Base-by-base conservation (phyloP, 2,797 vertebrate genomes). In the Takifugu ocellatus region DNA sequence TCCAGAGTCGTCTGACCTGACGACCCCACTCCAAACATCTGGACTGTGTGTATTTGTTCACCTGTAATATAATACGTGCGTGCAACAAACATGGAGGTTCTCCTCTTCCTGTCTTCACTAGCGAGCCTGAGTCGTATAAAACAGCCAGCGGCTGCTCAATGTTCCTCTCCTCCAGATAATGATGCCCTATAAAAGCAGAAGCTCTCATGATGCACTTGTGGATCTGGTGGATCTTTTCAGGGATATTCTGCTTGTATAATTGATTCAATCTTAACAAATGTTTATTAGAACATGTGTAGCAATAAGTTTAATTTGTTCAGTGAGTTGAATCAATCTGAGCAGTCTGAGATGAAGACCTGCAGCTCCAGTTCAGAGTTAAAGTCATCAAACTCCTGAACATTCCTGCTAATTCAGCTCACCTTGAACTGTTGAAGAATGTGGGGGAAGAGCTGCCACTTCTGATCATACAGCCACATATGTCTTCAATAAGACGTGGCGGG, bases 401-500 rank as follows among this genome's bases (percentile, higher is more conserved):
- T 53, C 21, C 56, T 62, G 56, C 59, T 83, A 72, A 84, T 72
- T 58, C 44, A 60, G 56, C 77, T 74, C 64, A 49, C 49, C 52
- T 77, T 50, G 63, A 60, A 67, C 72, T 29, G 17, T 56, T 51
- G 69, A 71, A 71, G 42, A 76, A 45, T 15, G 36, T 73, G 63
- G 75, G 72, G 66, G 76, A 73, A 68, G 53, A 59, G 72, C 68
- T 47, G 65, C 47, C 66, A 66, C 25, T 69, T 63, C 61, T 58
- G 59, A 83, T 78, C 70, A 77, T 69, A 54, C 42, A 61, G 51
- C 58, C 74, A 80, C 83, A 88, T 79, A 74, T 87, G 87, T 67
- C 66, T 90, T 72, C 58, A 86, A 91, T 88, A 81, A 88, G 53
- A 82, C 51, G 51, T 54, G 66, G 67, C 27, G 68, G 75, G 71